Conservation (phyloP, 1,140 invertebrate species). For the Heliconius nattereri region DNA sequence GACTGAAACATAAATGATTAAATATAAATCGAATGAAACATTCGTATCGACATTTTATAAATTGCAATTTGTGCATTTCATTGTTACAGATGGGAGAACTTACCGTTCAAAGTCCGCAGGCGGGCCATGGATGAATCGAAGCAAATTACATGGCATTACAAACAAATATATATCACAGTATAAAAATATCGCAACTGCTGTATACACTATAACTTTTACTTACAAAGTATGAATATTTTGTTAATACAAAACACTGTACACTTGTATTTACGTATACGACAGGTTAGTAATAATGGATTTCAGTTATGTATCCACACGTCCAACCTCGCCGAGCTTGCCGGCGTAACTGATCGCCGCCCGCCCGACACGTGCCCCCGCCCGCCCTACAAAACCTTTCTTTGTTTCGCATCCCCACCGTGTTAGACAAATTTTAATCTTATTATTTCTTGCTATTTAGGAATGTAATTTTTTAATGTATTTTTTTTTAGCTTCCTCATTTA, state of each 20-base stretch:
- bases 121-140: slow-evolving; percentile 37
- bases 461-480: slow-evolving; percentile 27
- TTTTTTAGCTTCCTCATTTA: neutral
- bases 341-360: slow-evolving; percentile 55
- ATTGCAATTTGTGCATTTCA: slow-evolving; percentile 44
- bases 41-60: slow-evolving; percentile 39
- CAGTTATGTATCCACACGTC: slow-evolving; percentile 27
- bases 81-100: slow-evolving; percentile 45
- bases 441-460: slow-evolving; percentile 58
- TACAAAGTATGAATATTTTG: slow-evolving; percentile 16
- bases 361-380: slow-evolving; percentile 61
- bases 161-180: slow-evolving; percentile 19
- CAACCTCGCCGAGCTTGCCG: slow-evolving; percentile 51
- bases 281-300: slow-evolving; percentile 23
- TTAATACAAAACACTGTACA: slow-evolving; percentile 46
- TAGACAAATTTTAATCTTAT: slow-evolving; percentile 76
- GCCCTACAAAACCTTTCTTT: slow-evolving; percentile 73
- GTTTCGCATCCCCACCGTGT: slow-evolving; percentile 69
- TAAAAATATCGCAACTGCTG: slow-evolving; percentile 62
- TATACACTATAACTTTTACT: slow-evolving; percentile 40
- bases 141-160: slow-evolving; percentile 29
- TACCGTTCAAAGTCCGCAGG: slow-evolving; percentile 46
- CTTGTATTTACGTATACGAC: slow-evolving; percentile 42
- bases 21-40: neutral
- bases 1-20: neutral